Evolutionary conservation across 2,888 invertebrate species (phyloP).

Genomic region (Drosophila lutescens): DNA sequence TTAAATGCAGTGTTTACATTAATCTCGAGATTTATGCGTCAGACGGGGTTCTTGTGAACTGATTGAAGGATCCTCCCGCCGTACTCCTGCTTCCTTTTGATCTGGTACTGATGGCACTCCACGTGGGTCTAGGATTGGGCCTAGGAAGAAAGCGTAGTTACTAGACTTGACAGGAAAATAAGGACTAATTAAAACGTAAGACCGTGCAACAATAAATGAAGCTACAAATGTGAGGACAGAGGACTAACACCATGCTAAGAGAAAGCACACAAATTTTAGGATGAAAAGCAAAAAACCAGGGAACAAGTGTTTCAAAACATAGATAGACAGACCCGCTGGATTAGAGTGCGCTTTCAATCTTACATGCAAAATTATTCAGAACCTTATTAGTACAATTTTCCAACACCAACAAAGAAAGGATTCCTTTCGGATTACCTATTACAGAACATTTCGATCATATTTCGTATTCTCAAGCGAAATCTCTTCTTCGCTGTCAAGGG

Average conservation of each 20-base stretch:
- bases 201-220: neutral
- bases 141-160: neutral
- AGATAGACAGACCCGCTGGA: neutral
- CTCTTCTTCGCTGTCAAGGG: constrained; percentile 49
- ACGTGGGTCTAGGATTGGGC: neutral
- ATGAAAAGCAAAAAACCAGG: neutral
- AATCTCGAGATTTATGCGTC: neutral
- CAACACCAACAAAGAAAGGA: constrained; percentile 26
- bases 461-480: constrained; percentile 57
- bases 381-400: neutral
- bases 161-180: neutral
- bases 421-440: constrained; percentile 51
- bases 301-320: neutral
- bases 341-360: neutral
- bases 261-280: neutral
- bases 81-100: neutral
- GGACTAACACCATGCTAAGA: neutral
- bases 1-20: too few species aligned
- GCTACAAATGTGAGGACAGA: neutral
- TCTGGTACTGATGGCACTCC: neutral
- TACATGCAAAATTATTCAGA: neutral
- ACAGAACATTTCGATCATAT: constrained; percentile 33
- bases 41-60: neutral
- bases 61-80: too few species aligned
- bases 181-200: neutral